Conservation (phyloP, 2,888 invertebrate species). For the Sphaerophoria rueppellii region DNA sequence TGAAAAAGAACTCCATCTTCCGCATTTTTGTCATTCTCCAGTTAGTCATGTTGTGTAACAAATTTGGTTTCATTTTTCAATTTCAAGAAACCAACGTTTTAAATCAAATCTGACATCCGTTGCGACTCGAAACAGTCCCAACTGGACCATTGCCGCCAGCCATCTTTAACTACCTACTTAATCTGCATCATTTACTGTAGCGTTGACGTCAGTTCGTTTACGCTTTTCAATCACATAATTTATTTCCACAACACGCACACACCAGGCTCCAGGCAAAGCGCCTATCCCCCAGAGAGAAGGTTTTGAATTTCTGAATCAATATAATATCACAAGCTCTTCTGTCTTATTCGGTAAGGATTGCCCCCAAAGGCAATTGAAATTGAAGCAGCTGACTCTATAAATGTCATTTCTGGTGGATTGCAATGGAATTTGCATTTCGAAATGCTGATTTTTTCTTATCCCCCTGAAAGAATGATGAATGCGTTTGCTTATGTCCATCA, state of each 20-base stretch:
- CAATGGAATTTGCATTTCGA: slow-evolving; percentile 16
- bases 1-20: too few species aligned
- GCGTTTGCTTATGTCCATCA: slow-evolving; percentile 17
- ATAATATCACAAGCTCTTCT: not conserved
- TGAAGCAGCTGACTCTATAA: slow-evolving; percentile 13
- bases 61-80: too few species aligned
- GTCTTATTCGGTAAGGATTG: too few species aligned
- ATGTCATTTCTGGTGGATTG: not conserved
- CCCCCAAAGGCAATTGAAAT: slow-evolving; percentile 1
- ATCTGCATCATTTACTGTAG: slow-evolving; percentile 25
- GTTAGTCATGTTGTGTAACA: too few species aligned
- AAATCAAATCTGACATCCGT: slow-evolving; percentile 9
- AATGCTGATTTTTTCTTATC: slow-evolving; percentile 1
- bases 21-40: too few species aligned
- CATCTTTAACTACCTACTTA: slow-evolving; percentile 18
- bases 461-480: not conserved
- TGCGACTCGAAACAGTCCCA: not conserved
- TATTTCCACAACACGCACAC: slow-evolving; percentile 29
- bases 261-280: too few species aligned
- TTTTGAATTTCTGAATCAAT: slow-evolving; percentile 2
- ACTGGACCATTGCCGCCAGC: slow-evolving; percentile 25
- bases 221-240: slow-evolving; percentile 40
- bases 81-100: not conserved
- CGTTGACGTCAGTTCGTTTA: slow-evolving; percentile 42
- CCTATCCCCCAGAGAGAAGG: not conserved